Evolutionary conservation across 1,140 invertebrate species (phyloP), one percentile per base, ranked within the genome.

Genomic region (Diorhabda sublineata): DNA sequence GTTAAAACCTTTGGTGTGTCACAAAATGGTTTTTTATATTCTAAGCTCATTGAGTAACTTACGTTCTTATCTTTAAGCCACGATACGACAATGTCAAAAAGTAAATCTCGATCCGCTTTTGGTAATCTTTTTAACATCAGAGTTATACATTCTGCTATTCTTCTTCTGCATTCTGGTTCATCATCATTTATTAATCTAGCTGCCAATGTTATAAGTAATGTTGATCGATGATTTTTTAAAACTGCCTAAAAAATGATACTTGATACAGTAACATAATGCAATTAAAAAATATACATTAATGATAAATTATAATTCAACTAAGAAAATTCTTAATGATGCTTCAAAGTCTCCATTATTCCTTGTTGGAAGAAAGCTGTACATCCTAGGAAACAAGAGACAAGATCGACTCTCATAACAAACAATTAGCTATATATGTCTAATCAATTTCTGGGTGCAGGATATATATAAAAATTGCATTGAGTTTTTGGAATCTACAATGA

Each of bases 151-250:
- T 82, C 81, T 0, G 90, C 90, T 42, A 88, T 85, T 6, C 85
- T 82, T 72, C 89, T 88, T 2, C 88, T 83, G 76, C 90, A 93
- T 2, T 84, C 81, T 5, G 89, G 83, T 58, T 88, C 87, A 3
- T 87, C 84, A 70, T 94, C 92, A 76, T 94, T 92, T 2, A 94
- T 82, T 72, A 94, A 82, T 67, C 88, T 81, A 1, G 88, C 86
- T 11, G 92, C 87, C 42, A 96, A 79, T 0, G 90, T 87, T 0
- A 95, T 75, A 74, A 95, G 91, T 59, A 96, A 85, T 2, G 91
- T 83, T 4, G 87, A 87, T 6, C 87, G 84, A 67, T 91, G 84
- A 61, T 87, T 83, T 2, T 81, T 80, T 1, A 95, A 77, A 42
- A 89, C 79, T 58, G 84, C 81, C 89, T 92, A 61, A 67, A 61